Percentiles rank a stretch among this genome's conserved stretches.
Evolutionary conservation across 2,797 vertebrate species (phyloP).

Genomic region (Manis crassicaudata): DNA sequence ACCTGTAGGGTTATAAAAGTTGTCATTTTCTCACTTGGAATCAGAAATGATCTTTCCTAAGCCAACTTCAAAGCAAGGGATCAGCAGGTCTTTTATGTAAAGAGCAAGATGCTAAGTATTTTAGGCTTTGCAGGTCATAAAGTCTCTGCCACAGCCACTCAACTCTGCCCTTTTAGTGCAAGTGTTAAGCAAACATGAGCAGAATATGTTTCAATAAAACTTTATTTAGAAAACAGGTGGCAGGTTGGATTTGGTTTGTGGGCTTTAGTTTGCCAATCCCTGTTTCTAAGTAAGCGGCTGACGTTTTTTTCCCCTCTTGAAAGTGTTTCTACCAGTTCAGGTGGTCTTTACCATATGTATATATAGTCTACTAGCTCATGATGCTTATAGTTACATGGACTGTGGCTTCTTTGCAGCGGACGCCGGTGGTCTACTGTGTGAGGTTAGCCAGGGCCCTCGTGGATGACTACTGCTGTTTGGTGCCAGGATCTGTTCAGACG

Average conservation of each 20-base stretch:
- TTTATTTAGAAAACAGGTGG: neutral
- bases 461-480: slow-evolving; percentile 96
- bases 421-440: slow-evolving; percentile 93
- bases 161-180: neutral
- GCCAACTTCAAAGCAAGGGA: neutral
- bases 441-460: slow-evolving; percentile 94
- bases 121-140: accelerated
- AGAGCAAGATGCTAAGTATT: neutral
- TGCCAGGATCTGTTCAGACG: slow-evolving; percentile 94
- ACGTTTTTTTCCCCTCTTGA: neutral
- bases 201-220: neutral
- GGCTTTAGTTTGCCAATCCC: neutral
- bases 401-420: slow-evolving; percentile 87
- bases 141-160: accelerated
- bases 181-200: neutral
- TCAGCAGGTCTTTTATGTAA: neutral
- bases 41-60: neutral
- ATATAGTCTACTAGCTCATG: accelerated
- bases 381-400: accelerated
- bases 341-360: neutral
- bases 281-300: neutral
- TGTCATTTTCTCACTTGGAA: neutral
- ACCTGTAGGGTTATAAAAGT: neutral
- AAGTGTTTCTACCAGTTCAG: neutral
- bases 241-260: neutral